Base-by-base conservation (phyloP, 2,888 invertebrate genomes). In the Exephanes ischioxanthus region DNA sequence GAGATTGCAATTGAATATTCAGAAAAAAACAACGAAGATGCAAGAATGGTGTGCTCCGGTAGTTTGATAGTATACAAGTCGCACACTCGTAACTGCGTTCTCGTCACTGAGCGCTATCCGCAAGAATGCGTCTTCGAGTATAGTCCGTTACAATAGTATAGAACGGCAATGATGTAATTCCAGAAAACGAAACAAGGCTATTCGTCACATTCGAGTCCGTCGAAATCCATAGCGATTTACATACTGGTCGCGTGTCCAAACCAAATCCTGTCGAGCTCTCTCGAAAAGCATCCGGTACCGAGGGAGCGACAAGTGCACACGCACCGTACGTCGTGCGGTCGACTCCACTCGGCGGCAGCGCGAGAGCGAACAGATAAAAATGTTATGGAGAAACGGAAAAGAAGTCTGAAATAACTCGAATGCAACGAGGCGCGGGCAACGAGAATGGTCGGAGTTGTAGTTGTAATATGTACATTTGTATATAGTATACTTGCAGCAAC, bases 401-500 rank as follows among this genome's bases (percentile, higher is more conserved):
- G 67, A 22, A 41, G 3, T 67, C 37, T 67, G 19, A 41, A 67
- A 45, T 67, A 67, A 67, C 67, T 67, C 67, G 67, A 45, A 67
- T n/a, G 37, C 67, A 14, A 45, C 67, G 67, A 67, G 41, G 63
- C 63, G 63, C 63, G 33, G 37, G 37, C 33, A 63, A 63, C 33
- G 33, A n/a, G 9, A 63, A 63, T 63, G 33, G 30, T 63, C 9
- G 33, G n/a, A 37, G 9, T 30, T 14, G 16, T 63, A 63, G 6
- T 9, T 22, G 19, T 22, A 11, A 22, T 55, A 11, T 11, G 55
- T 41, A 11, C 22, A 22, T 33, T 63, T 33, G 16, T 63, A 33
- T 63, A 33, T 5, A 2, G 41, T 9, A 41, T 9, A 9, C 9
- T 41, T 11, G 33, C 33, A 33, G 63, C 30, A 0, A 5, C 55